Percentiles rank a stretch among this genome's conserved stretches.
phyloP scores from a whole-genome alignment of 2,113 vertebrate species.

The Ranitomeya variabilis region DNA sequence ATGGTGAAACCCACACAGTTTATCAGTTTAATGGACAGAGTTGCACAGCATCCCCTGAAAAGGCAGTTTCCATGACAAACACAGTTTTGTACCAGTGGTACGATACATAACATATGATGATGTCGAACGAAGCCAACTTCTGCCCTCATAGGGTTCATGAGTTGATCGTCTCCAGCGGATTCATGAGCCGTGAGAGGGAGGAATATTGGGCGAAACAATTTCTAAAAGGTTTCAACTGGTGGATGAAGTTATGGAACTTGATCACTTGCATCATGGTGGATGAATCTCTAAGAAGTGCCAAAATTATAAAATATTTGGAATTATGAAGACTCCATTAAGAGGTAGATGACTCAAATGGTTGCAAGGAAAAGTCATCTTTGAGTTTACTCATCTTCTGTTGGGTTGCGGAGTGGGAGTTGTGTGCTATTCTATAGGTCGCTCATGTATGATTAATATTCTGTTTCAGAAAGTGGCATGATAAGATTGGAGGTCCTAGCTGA shows the following conservation, averaged over 20 bases:
- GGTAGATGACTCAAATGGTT: neutral
- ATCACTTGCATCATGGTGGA: neutral
- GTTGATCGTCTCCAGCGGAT: conserved; percentile 9
- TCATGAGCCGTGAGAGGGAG: neutral
- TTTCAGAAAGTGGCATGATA: conserved; percentile 5
- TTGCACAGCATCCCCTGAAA: conserved; percentile 26
- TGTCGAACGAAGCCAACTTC: neutral
- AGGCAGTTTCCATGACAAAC: conserved; percentile 36
- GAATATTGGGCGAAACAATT: neutral
- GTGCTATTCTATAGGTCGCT: conserved; percentile 1
- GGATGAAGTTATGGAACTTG: neutral
- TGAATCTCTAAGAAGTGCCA: neutral
- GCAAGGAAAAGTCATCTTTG: neutral
- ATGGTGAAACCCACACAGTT: neutral
- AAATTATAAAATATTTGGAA: neutral
- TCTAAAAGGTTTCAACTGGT: neutral
- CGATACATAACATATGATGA: conserved; percentile 39
- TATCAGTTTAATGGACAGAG: conserved; percentile 40
- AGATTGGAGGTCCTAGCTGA: conserved; percentile 9
- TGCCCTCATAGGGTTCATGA: conserved; percentile 40
- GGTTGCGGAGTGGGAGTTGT: neutral
- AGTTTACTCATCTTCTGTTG: neutral
- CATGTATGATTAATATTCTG: neutral
- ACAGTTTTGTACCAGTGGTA: conserved; percentile 26
- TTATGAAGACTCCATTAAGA: neutral